Conservation (phyloP, 2,113 vertebrate species). For the Oncorhynchus clarkii region DNA sequence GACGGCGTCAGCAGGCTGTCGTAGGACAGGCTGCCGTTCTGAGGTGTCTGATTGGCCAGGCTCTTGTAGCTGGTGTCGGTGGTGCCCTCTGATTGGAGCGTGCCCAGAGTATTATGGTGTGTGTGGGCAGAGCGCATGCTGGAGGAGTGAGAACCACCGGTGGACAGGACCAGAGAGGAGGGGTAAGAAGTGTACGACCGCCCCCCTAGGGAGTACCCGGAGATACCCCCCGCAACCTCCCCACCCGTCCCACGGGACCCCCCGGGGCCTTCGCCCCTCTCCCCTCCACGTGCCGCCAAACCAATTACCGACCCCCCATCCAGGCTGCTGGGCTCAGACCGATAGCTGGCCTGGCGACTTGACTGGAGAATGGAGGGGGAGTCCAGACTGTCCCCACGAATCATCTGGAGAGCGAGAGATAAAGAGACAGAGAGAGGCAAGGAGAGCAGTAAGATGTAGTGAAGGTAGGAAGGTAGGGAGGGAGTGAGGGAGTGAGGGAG, state of each 20-base stretch:
- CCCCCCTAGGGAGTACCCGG: conserved; percentile 73
- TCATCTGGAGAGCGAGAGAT: conserved; percentile 75
- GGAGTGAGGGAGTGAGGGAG: too few species aligned
- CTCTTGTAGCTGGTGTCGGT: conserved; percentile 99
- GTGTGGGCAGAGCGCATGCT: conserved; percentile 89
- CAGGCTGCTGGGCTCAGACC: conserved; percentile 90
- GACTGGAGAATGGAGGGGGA: conserved; percentile 82
- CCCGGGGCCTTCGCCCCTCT: conserved; percentile 72
- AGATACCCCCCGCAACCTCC: conserved; percentile 57
- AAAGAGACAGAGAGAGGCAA: neutral
- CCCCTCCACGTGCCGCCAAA: conserved; percentile 68
- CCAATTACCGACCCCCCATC: conserved; percentile 74
- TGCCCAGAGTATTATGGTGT: conserved; percentile 82
- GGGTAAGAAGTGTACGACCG: conserved; percentile 81
- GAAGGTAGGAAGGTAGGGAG: conserved; percentile 16
- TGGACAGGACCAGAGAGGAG: conserved; percentile 81
- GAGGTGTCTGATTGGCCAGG: conserved; percentile 94
- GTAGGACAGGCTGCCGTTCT: conserved; percentile 93
- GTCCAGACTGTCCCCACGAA: conserved; percentile 89
- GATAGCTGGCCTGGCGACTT: conserved; percentile 87
- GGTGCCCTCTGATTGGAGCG: conserved; percentile 93
- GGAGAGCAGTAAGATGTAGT: conserved; percentile 12
- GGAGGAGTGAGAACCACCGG: conserved; percentile 88
- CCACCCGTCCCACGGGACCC: conserved; percentile 59
- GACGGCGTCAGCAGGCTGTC: conserved; percentile 95